phyloP scores from a whole-genome alignment of 2,113 vertebrate genomes.

The Nipponia nippon region DNA sequence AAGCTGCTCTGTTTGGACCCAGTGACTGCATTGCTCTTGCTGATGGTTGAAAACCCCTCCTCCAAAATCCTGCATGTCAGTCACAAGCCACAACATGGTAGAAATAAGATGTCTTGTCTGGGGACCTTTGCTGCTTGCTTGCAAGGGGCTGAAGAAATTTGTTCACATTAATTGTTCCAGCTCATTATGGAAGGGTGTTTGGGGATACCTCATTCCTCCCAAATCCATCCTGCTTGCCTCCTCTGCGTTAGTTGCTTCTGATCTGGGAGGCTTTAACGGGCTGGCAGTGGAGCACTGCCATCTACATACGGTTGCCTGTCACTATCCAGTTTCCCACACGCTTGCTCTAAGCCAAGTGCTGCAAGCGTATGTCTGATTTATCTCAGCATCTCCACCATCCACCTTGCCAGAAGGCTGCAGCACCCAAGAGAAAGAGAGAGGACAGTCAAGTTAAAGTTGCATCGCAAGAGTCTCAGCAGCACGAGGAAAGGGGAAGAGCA shows the following conservation, averaged over 20 bases:
- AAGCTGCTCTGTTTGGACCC: not conserved
- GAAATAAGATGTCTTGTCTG: not conserved
- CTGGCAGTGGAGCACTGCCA: slow-evolving; percentile 3
- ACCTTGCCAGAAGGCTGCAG: not conserved
- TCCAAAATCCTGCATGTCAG: not conserved
- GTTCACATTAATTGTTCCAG: not conserved
- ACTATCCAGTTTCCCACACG: not conserved
- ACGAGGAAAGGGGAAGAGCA: not conserved
- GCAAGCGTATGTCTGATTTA: not conserved
- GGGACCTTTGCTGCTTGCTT: not conserved
- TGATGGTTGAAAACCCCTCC: not conserved
- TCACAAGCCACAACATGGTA: not conserved
- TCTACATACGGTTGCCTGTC: not conserved
- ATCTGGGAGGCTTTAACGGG: not conserved
- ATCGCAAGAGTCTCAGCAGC: not conserved
- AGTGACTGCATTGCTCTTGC: not conserved
- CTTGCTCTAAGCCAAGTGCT: not conserved
- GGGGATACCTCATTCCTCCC: not conserved
- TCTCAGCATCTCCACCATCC: not conserved
- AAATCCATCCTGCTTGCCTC: not conserved
- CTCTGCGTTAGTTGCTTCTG: not conserved
- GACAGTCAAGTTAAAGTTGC: not conserved
- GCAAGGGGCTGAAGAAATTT: not conserved
- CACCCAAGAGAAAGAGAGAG: not conserved
- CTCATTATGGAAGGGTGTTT: not conserved